phyloP scores from a whole-genome alignment of 2,797 vertebrate genomes.

The Fratercula arctica region DNA sequence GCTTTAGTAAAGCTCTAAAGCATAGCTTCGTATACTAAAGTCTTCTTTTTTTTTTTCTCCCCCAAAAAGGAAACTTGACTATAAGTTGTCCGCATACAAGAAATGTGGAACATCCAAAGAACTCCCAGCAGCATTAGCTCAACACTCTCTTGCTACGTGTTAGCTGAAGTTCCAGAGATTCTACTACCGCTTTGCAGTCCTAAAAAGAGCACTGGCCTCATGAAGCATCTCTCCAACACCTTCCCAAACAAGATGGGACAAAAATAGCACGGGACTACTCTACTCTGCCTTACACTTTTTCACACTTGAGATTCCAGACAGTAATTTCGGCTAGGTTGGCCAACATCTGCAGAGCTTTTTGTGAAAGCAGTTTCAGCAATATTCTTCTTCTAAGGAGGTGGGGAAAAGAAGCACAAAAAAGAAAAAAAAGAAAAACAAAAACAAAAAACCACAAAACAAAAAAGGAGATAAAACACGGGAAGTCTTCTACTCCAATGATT shows the following conservation, averaged over 20 bases:
- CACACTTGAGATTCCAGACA: slow-evolving; percentile 40
- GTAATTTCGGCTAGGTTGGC: slow-evolving; percentile 6
- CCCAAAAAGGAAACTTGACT: neutral
- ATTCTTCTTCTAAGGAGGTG: neutral
- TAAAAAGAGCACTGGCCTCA: slow-evolving; percentile 44
- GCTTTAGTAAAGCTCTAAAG: neutral
- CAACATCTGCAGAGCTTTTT: neutral
- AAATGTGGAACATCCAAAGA: slow-evolving; percentile 31
- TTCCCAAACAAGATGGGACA: slow-evolving; percentile 37
- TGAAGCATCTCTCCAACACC: slow-evolving; percentile 56
- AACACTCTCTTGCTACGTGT: slow-evolving; percentile 1
- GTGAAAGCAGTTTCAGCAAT: neutral
- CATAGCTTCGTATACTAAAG: neutral
- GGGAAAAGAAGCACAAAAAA: neutral
- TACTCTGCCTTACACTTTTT: slow-evolving; percentile 18
- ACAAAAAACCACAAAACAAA: no score
- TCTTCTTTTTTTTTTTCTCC: neutral
- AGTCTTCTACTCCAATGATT: neutral
- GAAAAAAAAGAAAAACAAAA: no score
- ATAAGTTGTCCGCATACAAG: neutral
- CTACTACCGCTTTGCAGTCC: slow-evolving; percentile 8
- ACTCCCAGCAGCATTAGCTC: slow-evolving; percentile 26
- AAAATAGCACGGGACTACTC: slow-evolving; percentile 57
- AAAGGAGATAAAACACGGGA: neutral
- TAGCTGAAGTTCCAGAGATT: slow-evolving; percentile 55